Base-by-base conservation (phyloP, 2,113 vertebrate genomes). In the Lepus americanus region DNA sequence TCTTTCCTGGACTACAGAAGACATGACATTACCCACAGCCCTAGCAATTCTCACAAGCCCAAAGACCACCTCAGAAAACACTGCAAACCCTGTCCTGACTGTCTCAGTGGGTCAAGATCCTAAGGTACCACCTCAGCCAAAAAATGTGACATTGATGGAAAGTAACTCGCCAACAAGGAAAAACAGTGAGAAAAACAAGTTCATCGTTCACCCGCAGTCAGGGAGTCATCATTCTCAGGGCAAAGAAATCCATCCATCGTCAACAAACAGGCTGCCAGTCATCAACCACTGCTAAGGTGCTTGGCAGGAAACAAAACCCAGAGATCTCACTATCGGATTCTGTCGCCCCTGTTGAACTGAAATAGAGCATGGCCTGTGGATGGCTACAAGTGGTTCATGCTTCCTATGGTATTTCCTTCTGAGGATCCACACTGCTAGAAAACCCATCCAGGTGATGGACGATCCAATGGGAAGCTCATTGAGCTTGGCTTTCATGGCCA, bases 371-470 rank as follows among this genome's bases (percentile, higher is more conserved):
- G 91, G 91, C 31, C 0, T 23, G 69, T 49, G 25, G 36, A 89
- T 0, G 9, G 36, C 29, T n/a, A 9, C 2, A 1, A 69, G 33
- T 23, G 55, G 53, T 66, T 2, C 19, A 14, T 6, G 29, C 23
- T 61, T 66, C 63, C 69, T 13, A 1, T 1, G 61, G 73, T 25
- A 14, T 12, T 17, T 20, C 29, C 6, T 7, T 55, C 70, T 31
- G 31, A 76, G 29, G 78, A 22, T 23, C 53, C 53, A 16, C 19
- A 13, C 33, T 55, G 87, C 55, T 27, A n/a, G 31, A 39, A 61
- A 39, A 23, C 6, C 67, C 39, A 6, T 17, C 44, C 64, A 9
- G 64, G 59, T 9, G 23, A 76, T 69, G 49, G 13, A 79, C 29
- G 53, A 16, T 0, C 9, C 0, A 27, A 72, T 6, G 11, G 66